Evolutionary conservation across 2,797 vertebrate species (phyloP), one percentile per base, ranked within the genome.

Genomic region (Coccyzus lansbergi): DNA sequence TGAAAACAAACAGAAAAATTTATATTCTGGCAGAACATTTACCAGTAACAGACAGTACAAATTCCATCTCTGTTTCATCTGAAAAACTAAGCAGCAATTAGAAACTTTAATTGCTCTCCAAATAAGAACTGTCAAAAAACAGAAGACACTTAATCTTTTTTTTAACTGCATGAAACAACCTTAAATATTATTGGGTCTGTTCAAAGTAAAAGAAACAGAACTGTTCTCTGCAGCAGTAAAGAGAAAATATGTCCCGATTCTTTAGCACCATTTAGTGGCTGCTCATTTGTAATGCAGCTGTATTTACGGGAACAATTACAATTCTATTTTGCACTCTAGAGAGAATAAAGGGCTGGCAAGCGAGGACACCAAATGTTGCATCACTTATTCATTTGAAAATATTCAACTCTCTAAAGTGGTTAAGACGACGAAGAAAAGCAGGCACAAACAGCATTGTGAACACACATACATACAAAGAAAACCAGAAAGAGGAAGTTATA

Each of bases 201-300:
- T 80, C 63, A 63, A 55, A 49, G 10, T 78, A 19, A 53, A 63
- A 69, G 46, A 33, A 24, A 52, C 31, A 69, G 20, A 81, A 77
- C 15, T 36, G 36, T 10, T 83, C 18, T 40, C 40, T 74, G 33
- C 49, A 77, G 44, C 13, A 34, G 10, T 34, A 18, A 44, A 74
- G 49, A 72, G 36, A 86, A 71, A 55, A 20, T 7, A 15, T 51
- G 71, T 79, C 29, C 48, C 17, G 56, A 58, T 58, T 44, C 89
- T 96, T 90, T 87, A 95, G 96, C 96, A 93, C 95, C 97, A 38
- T 95, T 95, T 88, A 96, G 96, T 83, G 96, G 95, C n/a, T 81
- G 75, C 31, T 83, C 40, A 78, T 67, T 74, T 82, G 80, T 8
- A 97, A 77, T 86, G 86, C 94, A 97, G 40, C 17, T 69, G 22